Base-by-base conservation (phyloP, 2,113 vertebrate genomes). In the Microtus oregoni region DNA sequence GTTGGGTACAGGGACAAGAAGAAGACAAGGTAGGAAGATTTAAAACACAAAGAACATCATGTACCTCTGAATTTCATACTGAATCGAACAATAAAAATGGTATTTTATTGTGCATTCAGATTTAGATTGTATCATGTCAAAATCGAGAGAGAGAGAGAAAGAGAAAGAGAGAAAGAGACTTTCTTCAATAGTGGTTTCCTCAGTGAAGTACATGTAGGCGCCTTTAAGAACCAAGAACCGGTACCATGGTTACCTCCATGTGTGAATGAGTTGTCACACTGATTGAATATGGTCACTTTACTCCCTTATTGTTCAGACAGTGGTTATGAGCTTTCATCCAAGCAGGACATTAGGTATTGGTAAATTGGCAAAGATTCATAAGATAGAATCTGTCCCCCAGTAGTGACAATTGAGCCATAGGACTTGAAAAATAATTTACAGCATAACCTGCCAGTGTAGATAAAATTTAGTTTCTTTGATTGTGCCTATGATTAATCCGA, bases 201-300 rank as follows among this genome's bases (percentile, higher is more conserved):
- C 55, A 76, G 63, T 86, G 55, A 95, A 90, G 19, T 91, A 55
- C 47, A 65, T 0, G 0, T 5, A 19, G 58, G n/a, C 19, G 75
- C 67, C 52, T 96, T 72, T 75, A 94, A 44, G 41, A 44, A 44
- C 41, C 41, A 44, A 44, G 41, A 44, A 32, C 85, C 58, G 67
- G 79, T 92, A 52, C 28, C 92, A 92, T 93, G 76, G 95, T 95
- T 96, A 96, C 86, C 30, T 94, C 72, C 22, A 83, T 85, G 92
- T 97, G 76, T 94, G 61, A 95, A 82, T 94, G 89, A 94, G 72
- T 91, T 95, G 78, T 94, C 89, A 94, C 61, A 55, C 35, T 92
- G 95, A 96, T 83, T 85, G 91, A 97, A 92, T 73, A 65, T 13
- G 55, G 50, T 52, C 65, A 90, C 44, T 47, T n/a, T 32, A 50